These are phyloP conservation scores for Chrysodeixis includens DNA, from an alignment of 2,888 invertebrate species.

Conservation along the genomic window DNA sequence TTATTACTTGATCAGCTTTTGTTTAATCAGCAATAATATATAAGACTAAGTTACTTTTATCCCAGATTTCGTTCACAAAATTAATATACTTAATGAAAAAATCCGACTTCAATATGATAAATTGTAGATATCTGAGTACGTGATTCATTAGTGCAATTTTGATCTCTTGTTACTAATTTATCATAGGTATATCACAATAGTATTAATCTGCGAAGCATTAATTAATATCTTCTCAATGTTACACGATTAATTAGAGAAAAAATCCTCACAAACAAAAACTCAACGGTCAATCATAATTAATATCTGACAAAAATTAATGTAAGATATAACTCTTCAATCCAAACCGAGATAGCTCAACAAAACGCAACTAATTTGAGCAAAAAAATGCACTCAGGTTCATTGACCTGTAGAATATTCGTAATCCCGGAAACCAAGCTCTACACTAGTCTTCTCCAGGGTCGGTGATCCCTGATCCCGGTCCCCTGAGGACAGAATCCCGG, in stretches of 20 bases:
- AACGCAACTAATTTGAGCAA: constrained; percentile 6
- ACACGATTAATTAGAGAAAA: neutral
- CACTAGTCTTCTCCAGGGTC: constrained; percentile 24
- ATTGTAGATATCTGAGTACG: neutral
- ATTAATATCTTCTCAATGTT: neutral
- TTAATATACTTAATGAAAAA: neutral
- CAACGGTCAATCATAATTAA: neutral
- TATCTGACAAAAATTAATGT: neutral
- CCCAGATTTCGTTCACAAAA: neutral
- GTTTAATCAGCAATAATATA: constrained; percentile 11
- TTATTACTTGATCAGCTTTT: constrained; percentile 12
- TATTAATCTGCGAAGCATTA: neutral
- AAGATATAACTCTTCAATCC: neutral
- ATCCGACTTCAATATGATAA: neutral
- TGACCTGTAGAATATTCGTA: constrained; percentile 50
- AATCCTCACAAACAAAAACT: neutral
- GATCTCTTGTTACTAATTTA: neutral
- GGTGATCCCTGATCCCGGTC: constrained; percentile 42
- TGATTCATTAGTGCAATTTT: neutral
- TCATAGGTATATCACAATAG: neutral
- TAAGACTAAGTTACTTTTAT: neutral
- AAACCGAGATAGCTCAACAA: constrained; percentile 1
- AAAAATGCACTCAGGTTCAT: neutral
- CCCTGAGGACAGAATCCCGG: constrained; percentile 35
- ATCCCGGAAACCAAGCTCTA: constrained; percentile 27